A percentile compares a stretch with the other conserved stretches of the same genome.
These are phyloP conservation scores for Serripes groenlandicus DNA, from an alignment of 2,888 invertebrate genomes.

Conservation along the genomic window DNA sequence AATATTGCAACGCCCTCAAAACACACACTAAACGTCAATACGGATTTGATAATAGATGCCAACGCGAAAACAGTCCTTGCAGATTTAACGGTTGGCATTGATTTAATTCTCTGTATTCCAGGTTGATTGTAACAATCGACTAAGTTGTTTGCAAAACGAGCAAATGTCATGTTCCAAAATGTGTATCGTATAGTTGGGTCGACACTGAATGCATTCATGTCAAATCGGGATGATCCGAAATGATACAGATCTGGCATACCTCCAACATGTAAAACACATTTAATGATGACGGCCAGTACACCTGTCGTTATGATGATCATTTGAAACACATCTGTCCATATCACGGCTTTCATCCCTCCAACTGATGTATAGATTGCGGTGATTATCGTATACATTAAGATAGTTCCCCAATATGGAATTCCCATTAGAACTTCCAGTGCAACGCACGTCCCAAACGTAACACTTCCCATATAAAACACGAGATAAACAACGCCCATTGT, in stretches of 20 bases:
- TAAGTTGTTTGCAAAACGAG: conserved; percentile 21
- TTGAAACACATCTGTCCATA: conserved; percentile 53
- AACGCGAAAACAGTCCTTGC: conserved; percentile 22
- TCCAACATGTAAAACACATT: conserved; percentile 20
- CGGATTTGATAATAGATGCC: conserved; percentile 19
- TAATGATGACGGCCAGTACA: conserved; percentile 29
- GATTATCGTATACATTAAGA: conserved; percentile 35
- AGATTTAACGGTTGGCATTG: conserved; percentile 17
- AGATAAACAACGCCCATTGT: conserved; percentile 24
- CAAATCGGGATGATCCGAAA: conserved; percentile 24
- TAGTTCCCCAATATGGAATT: conserved; percentile 44
- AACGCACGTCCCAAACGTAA: conserved; percentile 41
- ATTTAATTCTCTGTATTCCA: conserved; percentile 45
- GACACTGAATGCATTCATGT: conserved; percentile 26
- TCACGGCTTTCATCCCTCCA: conserved; percentile 54
- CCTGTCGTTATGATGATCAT: conserved; percentile 43
- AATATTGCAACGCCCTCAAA: conserved; percentile 48
- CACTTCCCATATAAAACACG: conserved; percentile 51
- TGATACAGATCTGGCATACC: conserved; percentile 1
- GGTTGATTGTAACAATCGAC: conserved; percentile 33
- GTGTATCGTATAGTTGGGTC: conserved; percentile 51
- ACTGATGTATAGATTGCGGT: conserved; percentile 49
- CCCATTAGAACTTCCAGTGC: conserved; percentile 36
- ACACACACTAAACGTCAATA: not conserved
- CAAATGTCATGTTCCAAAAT: conserved; percentile 41